These are phyloP conservation scores for Vannuccia rotundouncinata DNA, from an alignment of 2,888 invertebrate species.

Conservation along the genomic window DNA sequence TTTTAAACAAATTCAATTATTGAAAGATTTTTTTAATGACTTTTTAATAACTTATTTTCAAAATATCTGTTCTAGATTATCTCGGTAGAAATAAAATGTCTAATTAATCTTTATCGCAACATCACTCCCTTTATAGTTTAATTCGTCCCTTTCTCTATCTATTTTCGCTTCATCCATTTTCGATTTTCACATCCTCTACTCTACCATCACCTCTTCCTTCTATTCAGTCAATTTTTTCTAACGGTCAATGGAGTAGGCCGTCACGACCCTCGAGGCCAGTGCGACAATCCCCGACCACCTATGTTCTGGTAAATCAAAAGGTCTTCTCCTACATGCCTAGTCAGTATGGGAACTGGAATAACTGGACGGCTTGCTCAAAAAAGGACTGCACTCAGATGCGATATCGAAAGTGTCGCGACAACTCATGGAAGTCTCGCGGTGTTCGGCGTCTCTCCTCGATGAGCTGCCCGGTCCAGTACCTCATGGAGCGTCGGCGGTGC, in stretches of 20 bases:
- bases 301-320: neutral
- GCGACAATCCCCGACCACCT: neutral
- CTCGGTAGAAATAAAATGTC: too few species aligned
- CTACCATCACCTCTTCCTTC: too few species aligned
- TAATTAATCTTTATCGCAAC: too few species aligned
- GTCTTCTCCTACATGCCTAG: constrained; percentile 6
- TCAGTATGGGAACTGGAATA: constrained; percentile 16
- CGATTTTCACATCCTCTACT: too few species aligned
- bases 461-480: constrained; percentile 1
- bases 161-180: too few species aligned
- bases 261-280: neutral
- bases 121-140: too few species aligned
- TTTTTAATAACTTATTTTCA: too few species aligned
- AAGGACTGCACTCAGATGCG: constrained; percentile 22
- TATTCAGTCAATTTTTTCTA: too few species aligned
- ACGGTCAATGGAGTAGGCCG: neutral
- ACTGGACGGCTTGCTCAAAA: constrained; percentile 13
- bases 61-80: too few species aligned
- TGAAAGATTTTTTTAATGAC: too few species aligned
- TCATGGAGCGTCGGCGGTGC: constrained; percentile 1
- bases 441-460: neutral
- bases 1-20: too few species aligned
- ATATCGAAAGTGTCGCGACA: constrained; percentile 21
- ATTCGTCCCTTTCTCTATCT: too few species aligned
- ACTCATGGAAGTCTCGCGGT: constrained; percentile 7